Base-by-base conservation (phyloP, 1,140 invertebrate species). In the Drosophila lacteicornis region DNA sequence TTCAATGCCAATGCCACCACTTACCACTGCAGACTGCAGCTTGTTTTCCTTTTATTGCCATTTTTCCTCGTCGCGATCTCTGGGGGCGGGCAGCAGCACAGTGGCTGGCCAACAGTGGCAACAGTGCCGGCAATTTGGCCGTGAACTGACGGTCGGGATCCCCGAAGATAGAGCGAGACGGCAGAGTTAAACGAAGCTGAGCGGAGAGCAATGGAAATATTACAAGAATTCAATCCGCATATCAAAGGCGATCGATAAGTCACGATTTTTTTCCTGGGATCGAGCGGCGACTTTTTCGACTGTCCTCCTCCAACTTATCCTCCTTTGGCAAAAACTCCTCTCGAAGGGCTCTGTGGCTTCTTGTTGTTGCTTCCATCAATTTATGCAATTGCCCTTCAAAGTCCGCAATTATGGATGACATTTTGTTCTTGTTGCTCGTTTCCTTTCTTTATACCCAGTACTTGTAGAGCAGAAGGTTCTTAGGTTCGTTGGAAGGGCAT, bases 191-290 rank as follows among this genome's bases (percentile, higher is more conserved):
- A n/a, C 19, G 56, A 13, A 70, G 71, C 33, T 30, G 38, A 12
- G 17, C 19, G 56, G 13, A 47, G 30, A 40, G 47, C 59, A 50
- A 57, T 75, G 75, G 49, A 87, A 87, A 88, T 87, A 87, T 87
- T 87, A 80, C 76, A 87, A 88, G 84, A 87, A 87, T 87, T 87
- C 84, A 87, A 87, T 88, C 80, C 73, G 84, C 84, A 87, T 88
- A 87, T 87, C 84, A 88, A 87, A 87, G 83, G 50, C 84, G 80
- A 87, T 87, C 84, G 83, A 87, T 87, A 87, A 87, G 83, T 87
- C 83, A 87, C 83, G 83, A 87, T 87, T 87, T 60, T 81, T 77
- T 68, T 57, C 40, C 40, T 25, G 67, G 70, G 40, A 51, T 36
- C 47, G 68, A 58, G 38, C 80, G 58, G 65, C 79, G 69, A 58